A percentile compares a stretch with the other conserved stretches of the same genome.
Evolutionary conservation across 2,113 vertebrate genomes (phyloP).

Genomic region (Danionella cerebrum): DNA sequence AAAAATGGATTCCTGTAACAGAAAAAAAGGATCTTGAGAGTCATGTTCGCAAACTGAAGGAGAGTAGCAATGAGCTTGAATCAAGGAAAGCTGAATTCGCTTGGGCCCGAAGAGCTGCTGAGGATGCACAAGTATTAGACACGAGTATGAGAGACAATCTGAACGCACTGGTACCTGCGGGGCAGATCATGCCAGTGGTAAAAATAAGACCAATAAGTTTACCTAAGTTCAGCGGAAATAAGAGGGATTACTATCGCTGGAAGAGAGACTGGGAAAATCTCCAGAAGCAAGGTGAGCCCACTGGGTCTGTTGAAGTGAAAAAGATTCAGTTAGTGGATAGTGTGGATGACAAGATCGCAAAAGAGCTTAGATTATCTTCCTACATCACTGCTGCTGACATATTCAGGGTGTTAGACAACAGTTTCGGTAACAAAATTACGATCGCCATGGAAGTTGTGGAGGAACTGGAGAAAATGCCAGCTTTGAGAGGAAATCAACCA

Average conservation of each 20-base stretch:
- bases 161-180: background rate
- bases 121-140: background rate
- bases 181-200: background rate
- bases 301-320: background rate
- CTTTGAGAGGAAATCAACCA: slow-evolving; percentile 18
- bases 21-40: background rate
- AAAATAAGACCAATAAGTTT: background rate
- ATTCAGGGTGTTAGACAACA: slow-evolving; percentile 11
- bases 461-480: slow-evolving; percentile 11
- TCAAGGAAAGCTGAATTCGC: background rate
- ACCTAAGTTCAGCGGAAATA: background rate
- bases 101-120: background rate
- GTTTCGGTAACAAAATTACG: background rate
- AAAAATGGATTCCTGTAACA: background rate
- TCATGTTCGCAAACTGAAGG: background rate
- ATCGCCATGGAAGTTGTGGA: slow-evolving; percentile 33
- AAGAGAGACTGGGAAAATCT: slow-evolving; percentile 9
- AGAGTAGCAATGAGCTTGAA: background rate
- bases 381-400: slow-evolving; percentile 16
- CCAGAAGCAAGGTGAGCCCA: background rate
- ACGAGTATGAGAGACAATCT: background rate
- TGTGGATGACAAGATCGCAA: slow-evolving; percentile 12
- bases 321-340: slow-evolving; percentile 20
- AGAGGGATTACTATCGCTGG: background rate
- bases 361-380: background rate